Evolutionary conservation across 2,113 vertebrate species (phyloP), one percentile per base, ranked within the genome.

Genomic region (Arenaria interpres): DNA sequence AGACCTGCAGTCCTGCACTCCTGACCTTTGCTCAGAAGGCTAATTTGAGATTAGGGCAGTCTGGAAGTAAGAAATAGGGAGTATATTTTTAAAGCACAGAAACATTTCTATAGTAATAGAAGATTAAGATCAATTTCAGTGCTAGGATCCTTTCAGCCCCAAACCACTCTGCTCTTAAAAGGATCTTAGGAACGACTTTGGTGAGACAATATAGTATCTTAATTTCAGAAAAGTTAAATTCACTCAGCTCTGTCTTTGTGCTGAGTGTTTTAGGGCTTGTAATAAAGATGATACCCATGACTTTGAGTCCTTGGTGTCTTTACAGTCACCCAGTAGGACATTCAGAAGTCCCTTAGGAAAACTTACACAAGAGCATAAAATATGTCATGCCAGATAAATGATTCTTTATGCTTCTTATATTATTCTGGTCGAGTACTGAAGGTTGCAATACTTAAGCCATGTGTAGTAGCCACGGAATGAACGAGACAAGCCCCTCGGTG

Each of bases 311-410:
- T 73, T 90, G 69, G 60, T 92, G 53, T 84, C 88, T 94, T 93
- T 54, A 76, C 75, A 79, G 60, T 82, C 78, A 93, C 80, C 94
- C 88, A 90, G 33, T 35, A 95, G 71, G 86, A 91, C 88, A 67
- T 56, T 95, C 72, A 91, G n/a, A 96, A 95, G 35, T 95, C 84
- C 87, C 79, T 84, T 19, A 83, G 95, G 94, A 96, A 96, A 96
- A 96, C 93, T 91, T 93, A 88, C 37, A 83, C 53, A 54, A 83
- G 59, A 95, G 27, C 41, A 18, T 94, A 93, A 96, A 84, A 91
- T 92, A 90, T 48, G 57, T 84, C 77, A 56, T 46, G 74, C 89
- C 79, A 90, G 88, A 94, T 85, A 93, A 94, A 95, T 50, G 41
- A 51, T 91, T 96, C 94, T 81, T 94, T 82, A 63, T 71, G 75